Evolutionary conservation across 2,797 vertebrate genomes (phyloP).

Genomic region (Melanotaenia parkinsoni): DNA sequence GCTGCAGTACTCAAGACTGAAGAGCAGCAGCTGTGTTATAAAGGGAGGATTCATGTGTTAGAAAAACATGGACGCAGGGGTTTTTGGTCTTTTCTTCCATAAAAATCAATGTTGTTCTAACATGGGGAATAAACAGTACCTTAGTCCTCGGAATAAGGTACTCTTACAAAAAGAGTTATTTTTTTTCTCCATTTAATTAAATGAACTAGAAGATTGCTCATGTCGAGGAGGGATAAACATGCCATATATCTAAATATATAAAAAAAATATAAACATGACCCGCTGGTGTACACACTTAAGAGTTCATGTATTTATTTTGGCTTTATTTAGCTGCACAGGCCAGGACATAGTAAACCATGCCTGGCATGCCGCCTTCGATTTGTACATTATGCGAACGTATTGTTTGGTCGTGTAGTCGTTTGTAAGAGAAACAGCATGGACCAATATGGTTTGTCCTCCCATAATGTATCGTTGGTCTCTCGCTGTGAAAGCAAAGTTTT

Average conservation of each 20-base stretch:
- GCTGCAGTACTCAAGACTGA: conserved; percentile 36
- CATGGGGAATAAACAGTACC: conserved; percentile 66
- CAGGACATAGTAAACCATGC: conserved; percentile 24
- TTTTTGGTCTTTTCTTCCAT: conserved; percentile 25
- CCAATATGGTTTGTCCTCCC: conserved; percentile 72
- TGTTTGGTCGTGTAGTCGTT: conserved; percentile 70
- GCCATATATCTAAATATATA: conserved; percentile 7
- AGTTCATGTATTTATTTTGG: conserved; percentile 19
- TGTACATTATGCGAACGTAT: conserved; percentile 53
- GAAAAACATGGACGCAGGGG: conserved; percentile 21
- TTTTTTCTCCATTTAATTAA: conserved; percentile 33
- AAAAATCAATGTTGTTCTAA: conserved; percentile 51
- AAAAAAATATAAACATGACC: conserved; percentile 32
- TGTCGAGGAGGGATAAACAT: conserved; percentile 38
- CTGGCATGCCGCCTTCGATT: conserved; percentile 50
- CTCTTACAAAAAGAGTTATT: conserved; percentile 23
- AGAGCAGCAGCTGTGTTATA: not conserved
- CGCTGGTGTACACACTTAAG: conserved; percentile 8
- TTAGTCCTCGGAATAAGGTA: conserved; percentile 12
- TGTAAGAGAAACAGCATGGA: conserved; percentile 73
- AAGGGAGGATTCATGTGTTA: conserved; percentile 10
- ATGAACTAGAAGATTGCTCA: conserved; percentile 45
- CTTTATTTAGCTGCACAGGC: conserved; percentile 21
- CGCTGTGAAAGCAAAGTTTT: conserved; percentile 75
- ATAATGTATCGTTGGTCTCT: conserved; percentile 69